phyloP scores from a whole-genome alignment of 2,113 vertebrate species.

The Pseudorhombus dupliciocellatus region DNA sequence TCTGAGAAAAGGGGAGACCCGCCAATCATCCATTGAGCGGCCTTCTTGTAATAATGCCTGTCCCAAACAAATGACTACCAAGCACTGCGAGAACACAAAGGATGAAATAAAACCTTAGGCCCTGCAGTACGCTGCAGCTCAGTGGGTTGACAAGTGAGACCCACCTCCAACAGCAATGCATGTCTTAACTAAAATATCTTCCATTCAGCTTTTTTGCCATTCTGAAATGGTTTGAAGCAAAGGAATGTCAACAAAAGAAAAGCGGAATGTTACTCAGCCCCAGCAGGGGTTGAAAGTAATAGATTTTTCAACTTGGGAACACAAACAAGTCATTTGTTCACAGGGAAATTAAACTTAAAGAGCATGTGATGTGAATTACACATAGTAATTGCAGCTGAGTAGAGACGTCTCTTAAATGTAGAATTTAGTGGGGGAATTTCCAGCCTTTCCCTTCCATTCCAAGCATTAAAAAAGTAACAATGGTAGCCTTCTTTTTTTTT shows the following conservation, averaged over 20 bases:
- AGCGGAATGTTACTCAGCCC: not conserved
- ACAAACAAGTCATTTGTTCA: not conserved
- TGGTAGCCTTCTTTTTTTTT: too few species aligned
- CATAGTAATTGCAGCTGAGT: too few species aligned
- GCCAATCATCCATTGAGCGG: slow-evolving; percentile 38
- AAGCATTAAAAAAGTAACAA: too few species aligned
- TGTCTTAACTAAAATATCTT: not conserved
- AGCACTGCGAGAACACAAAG: not conserved
- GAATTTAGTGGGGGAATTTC: too few species aligned
- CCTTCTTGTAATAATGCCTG: slow-evolving; percentile 6
- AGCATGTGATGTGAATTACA: too few species aligned
- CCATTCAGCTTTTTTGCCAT: not conserved
- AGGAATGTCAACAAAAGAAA: not conserved
- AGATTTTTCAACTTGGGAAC: not conserved
- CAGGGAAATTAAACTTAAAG: too few species aligned
- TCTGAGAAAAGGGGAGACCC: slow-evolving; percentile 19
- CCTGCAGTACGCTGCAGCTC: not conserved
- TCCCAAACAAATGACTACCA: slow-evolving; percentile 3
- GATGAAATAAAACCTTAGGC: not conserved
- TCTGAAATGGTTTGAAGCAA: not conserved
- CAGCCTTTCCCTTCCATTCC: too few species aligned
- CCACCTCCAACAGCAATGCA: not conserved
- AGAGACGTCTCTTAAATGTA: too few species aligned
- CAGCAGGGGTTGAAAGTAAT: not conserved
- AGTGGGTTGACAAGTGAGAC: not conserved